Evolutionary conservation across 2,797 vertebrate genomes (phyloP).

Genomic region (Crax fasciolata): DNA sequence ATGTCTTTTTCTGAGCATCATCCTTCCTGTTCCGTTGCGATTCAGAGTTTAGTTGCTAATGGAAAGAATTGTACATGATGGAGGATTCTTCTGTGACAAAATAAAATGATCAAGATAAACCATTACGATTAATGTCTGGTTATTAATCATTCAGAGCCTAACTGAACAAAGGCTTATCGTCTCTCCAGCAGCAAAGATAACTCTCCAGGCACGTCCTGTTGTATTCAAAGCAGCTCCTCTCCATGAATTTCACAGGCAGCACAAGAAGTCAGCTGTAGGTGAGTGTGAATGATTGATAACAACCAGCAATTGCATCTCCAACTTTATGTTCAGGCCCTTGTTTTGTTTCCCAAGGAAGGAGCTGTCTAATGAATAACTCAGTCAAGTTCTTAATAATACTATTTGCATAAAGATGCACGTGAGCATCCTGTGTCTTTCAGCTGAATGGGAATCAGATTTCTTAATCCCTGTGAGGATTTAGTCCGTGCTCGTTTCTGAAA

Average conservation of each 20-base stretch:
- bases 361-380: neutral
- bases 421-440: neutral
- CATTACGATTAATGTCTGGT: neutral
- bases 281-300: neutral
- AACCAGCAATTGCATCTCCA: neutral
- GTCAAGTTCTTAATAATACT: neutral
- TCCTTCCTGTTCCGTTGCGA: neutral
- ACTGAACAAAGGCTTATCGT: constrained; percentile 77
- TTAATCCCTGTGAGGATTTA: neutral
- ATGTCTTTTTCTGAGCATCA: neutral
- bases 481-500: neutral
- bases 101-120: neutral
- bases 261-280: constrained; percentile 55
- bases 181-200: constrained; percentile 71
- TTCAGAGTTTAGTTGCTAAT: neutral
- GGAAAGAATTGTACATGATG: neutral
- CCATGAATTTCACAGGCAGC: constrained; percentile 64
- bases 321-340: neutral
- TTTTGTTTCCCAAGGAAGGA: neutral
- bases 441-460: neutral
- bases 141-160: constrained; percentile 38
- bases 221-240: constrained; percentile 70
- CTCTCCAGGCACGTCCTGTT: constrained; percentile 72
- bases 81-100: neutral
- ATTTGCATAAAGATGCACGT: neutral